phyloP scores from a whole-genome alignment of 2,797 vertebrate genomes.

The Tauraco hartlaubi region DNA sequence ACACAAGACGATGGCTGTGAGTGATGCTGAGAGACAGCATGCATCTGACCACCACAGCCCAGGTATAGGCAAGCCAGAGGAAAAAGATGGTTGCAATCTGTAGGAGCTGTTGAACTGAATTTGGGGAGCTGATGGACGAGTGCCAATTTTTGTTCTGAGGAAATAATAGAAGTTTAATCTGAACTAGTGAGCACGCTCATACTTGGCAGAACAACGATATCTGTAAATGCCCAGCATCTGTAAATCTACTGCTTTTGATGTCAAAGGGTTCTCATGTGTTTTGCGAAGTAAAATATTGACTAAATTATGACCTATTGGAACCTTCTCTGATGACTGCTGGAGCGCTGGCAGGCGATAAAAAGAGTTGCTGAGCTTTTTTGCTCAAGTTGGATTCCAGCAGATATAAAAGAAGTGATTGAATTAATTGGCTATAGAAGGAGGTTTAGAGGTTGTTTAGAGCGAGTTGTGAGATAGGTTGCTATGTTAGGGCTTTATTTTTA shows the following conservation, averaged over 20 bases:
- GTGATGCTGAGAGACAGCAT: not conserved
- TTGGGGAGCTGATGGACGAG: not conserved
- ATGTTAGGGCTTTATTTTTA: not conserved
- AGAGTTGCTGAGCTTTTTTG: constrained; percentile 23
- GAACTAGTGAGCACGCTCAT: not conserved
- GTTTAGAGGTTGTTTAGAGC: constrained; percentile 11
- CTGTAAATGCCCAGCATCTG: constrained; percentile 68
- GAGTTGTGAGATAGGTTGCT: not conserved
- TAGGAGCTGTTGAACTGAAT: not conserved
- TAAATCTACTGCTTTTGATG: constrained; percentile 68
- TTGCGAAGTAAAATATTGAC: constrained; percentile 57
- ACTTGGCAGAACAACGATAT: constrained; percentile 44
- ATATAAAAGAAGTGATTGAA: constrained; percentile 54
- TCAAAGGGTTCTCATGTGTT: constrained; percentile 60
- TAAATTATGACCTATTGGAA: constrained; percentile 65
- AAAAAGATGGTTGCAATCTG: constrained; percentile 1
- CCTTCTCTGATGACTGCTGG: constrained; percentile 45
- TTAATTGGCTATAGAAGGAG: constrained; percentile 23
- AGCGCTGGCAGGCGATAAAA: constrained; percentile 52
- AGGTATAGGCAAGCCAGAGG: not conserved
- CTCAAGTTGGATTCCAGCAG: constrained; percentile 39
- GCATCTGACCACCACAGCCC: not conserved
- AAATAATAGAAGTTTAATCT: constrained; percentile 36
- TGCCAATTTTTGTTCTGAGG: not conserved
- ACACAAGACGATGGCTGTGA: not conserved